A percentile compares a stretch with the other conserved stretches of the same genome.
phyloP scores from a whole-genome alignment of 2,888 invertebrate species.

The Smittia aterrima region DNA sequence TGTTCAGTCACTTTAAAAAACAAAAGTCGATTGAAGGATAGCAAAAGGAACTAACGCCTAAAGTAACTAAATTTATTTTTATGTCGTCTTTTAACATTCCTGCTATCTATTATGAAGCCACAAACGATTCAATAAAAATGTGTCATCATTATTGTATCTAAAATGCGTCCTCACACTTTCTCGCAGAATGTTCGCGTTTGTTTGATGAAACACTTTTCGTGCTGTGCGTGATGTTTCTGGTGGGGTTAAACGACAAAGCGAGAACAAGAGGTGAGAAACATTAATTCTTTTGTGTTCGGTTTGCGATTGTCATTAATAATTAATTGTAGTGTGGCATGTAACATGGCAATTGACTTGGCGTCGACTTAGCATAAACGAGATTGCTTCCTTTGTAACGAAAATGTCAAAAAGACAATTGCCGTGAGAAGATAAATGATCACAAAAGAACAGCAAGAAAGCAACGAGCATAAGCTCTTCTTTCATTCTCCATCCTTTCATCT shows the following conservation, averaged over 20 bases:
- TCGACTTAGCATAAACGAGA: neutral
- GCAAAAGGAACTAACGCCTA: no score
- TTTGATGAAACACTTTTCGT: neutral
- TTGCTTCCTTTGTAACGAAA: neutral
- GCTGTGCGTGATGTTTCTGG: neutral
- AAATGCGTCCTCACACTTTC: neutral
- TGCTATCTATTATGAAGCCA: no score
- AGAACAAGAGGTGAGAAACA: neutral
- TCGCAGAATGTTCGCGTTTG: neutral
- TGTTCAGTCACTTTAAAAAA: no score
- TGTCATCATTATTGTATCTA: constrained; percentile 9
- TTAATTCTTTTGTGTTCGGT: neutral
- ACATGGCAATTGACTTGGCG: neutral
- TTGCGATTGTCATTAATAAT: constrained; percentile 6
- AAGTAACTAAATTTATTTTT: no score
- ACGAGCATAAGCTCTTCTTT: neutral
- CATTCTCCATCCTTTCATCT: neutral
- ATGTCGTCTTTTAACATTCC: no score
- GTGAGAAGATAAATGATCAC: neutral
- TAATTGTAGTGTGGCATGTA: constrained; percentile 3
- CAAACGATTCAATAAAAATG: neutral
- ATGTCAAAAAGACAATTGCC: constrained; percentile 18
- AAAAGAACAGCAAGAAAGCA: neutral
- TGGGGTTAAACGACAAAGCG: neutral
- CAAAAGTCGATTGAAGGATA: no score